Evolutionary conservation across 1,140 invertebrate species (phyloP), one percentile per base, ranked within the genome.

Genomic region (Pararge aegeria): DNA sequence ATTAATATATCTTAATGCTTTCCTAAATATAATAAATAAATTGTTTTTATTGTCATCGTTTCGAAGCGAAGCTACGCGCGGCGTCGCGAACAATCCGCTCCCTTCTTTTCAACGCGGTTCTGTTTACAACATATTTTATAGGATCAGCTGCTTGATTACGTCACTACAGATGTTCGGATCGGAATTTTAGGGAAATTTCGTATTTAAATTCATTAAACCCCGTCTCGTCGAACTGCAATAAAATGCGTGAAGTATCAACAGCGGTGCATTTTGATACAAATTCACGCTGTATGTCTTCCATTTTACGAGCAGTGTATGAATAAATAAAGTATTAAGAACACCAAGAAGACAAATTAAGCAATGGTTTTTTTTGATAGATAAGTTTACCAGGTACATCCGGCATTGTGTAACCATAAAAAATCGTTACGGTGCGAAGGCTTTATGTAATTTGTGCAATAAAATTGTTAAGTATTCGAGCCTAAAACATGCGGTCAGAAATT

Each of bases 91-190:
- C 40, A 46, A 24, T 51, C 60, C 57, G 66, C 54, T 65, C 70
- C 78, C 75, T 66, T 59, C 60, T 58, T 83, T 86, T 83, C 81
- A 82, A 78, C 77, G 76, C 75, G 72, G 77, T 66, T 61, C 66
- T 78, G 74, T 82, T 78, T 77, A 83, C 81, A 75, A 66, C 69
- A 68, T 70, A 78, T 78, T 82, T 83, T 78, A 82, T 78, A 70
- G 79, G 71, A 83, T 78, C 84, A 87, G 83, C 83, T 87, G 84
- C 78, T 78, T 68, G 60, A 70, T 76, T 78, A 68, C 78, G 75
- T 83, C 78, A 80, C 73, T 69, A 74, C 73, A 81, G 73, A 73
- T 77, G 77, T 79, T 76, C 46, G 49, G 65, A 73, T 67, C 30
- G 52, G 70, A 61, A 68, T 65, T 75, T 75, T 56, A 55, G 61